phyloP scores from a whole-genome alignment of 2,797 vertebrate genomes.

The Iguana delicatissima region DNA sequence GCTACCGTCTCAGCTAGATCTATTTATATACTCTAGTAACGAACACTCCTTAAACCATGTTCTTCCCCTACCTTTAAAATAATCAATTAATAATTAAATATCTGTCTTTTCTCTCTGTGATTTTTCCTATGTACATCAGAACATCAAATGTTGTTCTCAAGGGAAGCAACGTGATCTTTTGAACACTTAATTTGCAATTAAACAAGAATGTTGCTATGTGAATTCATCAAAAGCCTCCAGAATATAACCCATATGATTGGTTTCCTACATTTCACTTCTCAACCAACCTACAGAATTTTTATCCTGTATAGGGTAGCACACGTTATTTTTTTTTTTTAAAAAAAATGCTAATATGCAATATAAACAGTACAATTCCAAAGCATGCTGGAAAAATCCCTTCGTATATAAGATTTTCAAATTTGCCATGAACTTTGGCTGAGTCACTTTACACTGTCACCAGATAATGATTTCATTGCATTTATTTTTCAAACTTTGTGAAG shows the following conservation, averaged over 20 bases:
- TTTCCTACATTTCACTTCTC: background rate
- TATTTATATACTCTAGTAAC: constrained; percentile 66
- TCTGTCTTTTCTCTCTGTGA: constrained; percentile 1
- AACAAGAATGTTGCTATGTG: constrained; percentile 37
- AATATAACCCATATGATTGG: constrained; percentile 14
- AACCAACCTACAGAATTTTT: background rate
- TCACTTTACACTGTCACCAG: constrained; percentile 3
- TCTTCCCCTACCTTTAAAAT: constrained; percentile 54
- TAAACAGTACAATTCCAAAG: background rate
- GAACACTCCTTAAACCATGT: constrained; percentile 50
- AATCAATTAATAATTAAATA: constrained; percentile 63
- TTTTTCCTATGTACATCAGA: constrained; percentile 24
- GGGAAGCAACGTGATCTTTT: constrained; percentile 42
- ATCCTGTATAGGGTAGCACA: constrained; percentile 19
- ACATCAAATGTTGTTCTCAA: constrained; percentile 44
- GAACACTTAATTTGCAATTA: constrained; percentile 53
- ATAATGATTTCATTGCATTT: background rate
- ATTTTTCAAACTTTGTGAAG: background rate
- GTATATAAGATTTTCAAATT: background rate
- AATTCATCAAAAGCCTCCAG: constrained; percentile 3
- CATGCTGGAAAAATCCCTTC: background rate
- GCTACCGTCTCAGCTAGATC: constrained; percentile 67
- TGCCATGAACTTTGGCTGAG: background rate
- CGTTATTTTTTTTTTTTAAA: background rate
- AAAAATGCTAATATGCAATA: background rate